A percentile compares a stretch with the other conserved stretches of the same genome.
These are phyloP conservation scores for Ferdinandea cuprea DNA, from an alignment of 2,888 invertebrate genomes.

Conservation along the genomic window DNA sequence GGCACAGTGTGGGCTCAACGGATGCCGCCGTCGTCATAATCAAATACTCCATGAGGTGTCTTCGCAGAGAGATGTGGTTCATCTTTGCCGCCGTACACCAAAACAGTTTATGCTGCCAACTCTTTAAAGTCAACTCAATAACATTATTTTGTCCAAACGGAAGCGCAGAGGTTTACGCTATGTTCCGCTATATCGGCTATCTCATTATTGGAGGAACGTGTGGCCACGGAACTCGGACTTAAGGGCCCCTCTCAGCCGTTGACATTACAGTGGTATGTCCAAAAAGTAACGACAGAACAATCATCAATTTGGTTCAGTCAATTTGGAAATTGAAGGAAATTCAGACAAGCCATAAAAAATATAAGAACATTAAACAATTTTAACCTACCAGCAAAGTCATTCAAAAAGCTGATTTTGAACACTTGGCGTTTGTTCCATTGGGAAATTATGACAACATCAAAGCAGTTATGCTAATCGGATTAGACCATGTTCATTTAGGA, in stretches of 20 bases:
- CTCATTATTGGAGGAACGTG: no score
- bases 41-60: conserved; percentile 28
- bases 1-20: conserved; percentile 27
- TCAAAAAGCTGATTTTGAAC: neutral
- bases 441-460: neutral
- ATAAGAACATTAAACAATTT: neutral
- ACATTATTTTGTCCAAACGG: conserved; percentile 40
- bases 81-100: no score
- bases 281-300: conserved; percentile 22
- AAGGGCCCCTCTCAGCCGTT: conserved; percentile 48
- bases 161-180: no score
- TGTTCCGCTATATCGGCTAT: no score
- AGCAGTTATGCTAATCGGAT: conserved; percentile 5
- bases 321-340: no score
- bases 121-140: conserved; percentile 50
- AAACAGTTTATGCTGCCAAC: neutral
- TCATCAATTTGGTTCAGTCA: conserved; percentile 7
- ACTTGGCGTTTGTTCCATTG: neutral
- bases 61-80: no score
- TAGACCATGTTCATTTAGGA: conserved; percentile 8
- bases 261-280: conserved; percentile 58
- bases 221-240: no score
- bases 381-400: neutral
- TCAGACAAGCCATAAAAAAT: conserved; percentile 10
- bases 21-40: conserved; percentile 35